A percentile compares a stretch with the other conserved stretches of the same genome.
Conservation (phyloP, 2,888 invertebrate genomes). For the Thelaira solivaga region DNA sequence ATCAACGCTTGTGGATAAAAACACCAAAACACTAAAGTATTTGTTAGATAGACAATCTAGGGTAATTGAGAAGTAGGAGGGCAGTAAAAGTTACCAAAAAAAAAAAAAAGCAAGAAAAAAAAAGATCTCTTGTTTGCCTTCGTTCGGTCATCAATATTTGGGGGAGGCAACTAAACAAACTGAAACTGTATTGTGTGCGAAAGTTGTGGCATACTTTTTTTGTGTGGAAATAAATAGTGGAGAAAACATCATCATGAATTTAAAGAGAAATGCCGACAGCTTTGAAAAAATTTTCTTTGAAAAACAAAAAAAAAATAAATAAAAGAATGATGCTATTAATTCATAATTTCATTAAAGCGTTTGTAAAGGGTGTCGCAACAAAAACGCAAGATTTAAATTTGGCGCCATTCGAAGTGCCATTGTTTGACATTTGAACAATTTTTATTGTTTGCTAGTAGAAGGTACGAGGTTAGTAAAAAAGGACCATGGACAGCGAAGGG, state of each 20-base stretch:
- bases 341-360: constrained; percentile 50
- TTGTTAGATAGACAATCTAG: not conserved
- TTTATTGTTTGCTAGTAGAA: too few relatives aligned
- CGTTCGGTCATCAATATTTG: not conserved
- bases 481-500: too few relatives aligned
- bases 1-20: constrained; percentile 53
- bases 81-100: not conserved
- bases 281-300: constrained; percentile 5
- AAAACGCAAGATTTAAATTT: too few relatives aligned
- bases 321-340: constrained; percentile 18
- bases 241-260: constrained; percentile 2
- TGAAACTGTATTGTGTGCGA: constrained; percentile 47
- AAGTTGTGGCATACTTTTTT: constrained; percentile 60
- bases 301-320: too few relatives aligned
- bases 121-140: not conserved
- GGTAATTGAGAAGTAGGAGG: not conserved
- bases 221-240: constrained; percentile 31
- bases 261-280: constrained; percentile 43
- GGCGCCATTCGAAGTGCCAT: too few relatives aligned
- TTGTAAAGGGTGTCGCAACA: too few relatives aligned
- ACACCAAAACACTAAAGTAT: not conserved
- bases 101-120: not conserved
- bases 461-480: too few relatives aligned
- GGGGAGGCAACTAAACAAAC: constrained; percentile 23
- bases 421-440: too few relatives aligned